Conservation (phyloP, 2,888 invertebrate species). For the Neoaliturus tenellus region DNA sequence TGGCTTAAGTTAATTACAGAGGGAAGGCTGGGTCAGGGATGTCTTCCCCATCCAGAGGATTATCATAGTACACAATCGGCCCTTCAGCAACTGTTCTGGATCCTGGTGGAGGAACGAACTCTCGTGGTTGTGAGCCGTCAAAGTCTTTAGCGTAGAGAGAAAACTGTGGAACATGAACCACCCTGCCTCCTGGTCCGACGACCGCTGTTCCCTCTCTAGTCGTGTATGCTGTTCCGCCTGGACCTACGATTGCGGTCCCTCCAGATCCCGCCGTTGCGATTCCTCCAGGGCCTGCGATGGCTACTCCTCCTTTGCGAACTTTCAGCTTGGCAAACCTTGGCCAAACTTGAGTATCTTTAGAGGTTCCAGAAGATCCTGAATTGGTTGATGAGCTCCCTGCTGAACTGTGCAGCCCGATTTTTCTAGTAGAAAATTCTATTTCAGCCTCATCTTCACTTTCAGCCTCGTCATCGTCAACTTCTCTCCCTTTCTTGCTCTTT, state of each 20-base stretch:
- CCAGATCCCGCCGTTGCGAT: constrained; percentile 88
- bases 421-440: constrained; percentile 1
- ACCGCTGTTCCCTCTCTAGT: constrained; percentile 85
- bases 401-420: not conserved
- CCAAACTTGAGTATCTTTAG: constrained; percentile 59
- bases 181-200: constrained; percentile 84
- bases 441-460: constrained; percentile 32
- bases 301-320: constrained; percentile 85
- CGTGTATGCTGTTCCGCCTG: constrained; percentile 85
- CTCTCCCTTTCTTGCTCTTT: constrained; percentile 61
- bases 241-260: constrained; percentile 88
- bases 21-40: constrained; percentile 13
- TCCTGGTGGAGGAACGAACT: constrained; percentile 74
- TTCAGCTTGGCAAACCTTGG: constrained; percentile 73
- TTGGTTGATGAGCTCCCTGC: not conserved
- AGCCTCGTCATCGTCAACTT: constrained; percentile 36
- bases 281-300: constrained; percentile 89
- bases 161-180: constrained; percentile 78
- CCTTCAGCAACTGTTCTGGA: constrained; percentile 85
- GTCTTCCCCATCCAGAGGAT: constrained; percentile 21
- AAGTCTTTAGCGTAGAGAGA: constrained; percentile 53
- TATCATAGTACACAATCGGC: constrained; percentile 81
- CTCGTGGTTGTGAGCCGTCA: constrained; percentile 48
- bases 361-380: constrained; percentile 37
- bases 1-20: not conserved